A percentile compares a stretch with the other conserved stretches of the same genome.
Conservation (phyloP, 2,888 invertebrate genomes). For the Ephialtes manifestator region DNA sequence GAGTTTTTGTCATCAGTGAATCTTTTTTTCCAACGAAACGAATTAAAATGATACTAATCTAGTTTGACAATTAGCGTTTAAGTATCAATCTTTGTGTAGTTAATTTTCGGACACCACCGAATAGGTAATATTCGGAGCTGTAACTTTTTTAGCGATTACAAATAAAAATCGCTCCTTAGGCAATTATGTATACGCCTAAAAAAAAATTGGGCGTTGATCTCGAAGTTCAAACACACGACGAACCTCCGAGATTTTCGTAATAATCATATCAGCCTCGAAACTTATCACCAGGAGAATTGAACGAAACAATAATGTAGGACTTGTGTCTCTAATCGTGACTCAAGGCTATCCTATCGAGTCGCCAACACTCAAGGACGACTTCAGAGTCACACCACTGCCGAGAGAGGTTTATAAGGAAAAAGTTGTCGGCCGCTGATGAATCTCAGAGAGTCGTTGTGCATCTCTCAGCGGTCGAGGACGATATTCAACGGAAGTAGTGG, state of each 20-base stretch:
- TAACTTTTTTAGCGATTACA: no score
- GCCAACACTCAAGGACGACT: conserved; percentile 10
- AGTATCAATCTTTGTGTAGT: no score
- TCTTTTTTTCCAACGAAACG: no score
- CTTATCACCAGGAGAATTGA: neutral
- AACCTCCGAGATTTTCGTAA: neutral
- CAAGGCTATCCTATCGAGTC: conserved; percentile 18
- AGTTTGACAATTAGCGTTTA: no score
- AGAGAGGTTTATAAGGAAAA: neutral
- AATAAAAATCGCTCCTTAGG: no score
- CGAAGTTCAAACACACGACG: neutral
- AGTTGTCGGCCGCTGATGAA: conserved; percentile 2
- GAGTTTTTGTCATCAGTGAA: no score
- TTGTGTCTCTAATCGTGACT: conserved; percentile 7
- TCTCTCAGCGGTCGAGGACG: neutral
- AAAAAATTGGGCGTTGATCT: neutral
- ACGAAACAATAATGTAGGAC: neutral
- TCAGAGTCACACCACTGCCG: neutral
- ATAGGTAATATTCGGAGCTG: no score
- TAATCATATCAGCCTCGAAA: neutral
- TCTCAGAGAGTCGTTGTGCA: neutral
- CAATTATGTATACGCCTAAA: neutral
- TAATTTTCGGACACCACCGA: no score
- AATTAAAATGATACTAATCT: no score
- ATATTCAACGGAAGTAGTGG: conserved; percentile 4